phyloP scores from a whole-genome alignment of 2,113 vertebrate species.

The Entomyzon cyanotis region DNA sequence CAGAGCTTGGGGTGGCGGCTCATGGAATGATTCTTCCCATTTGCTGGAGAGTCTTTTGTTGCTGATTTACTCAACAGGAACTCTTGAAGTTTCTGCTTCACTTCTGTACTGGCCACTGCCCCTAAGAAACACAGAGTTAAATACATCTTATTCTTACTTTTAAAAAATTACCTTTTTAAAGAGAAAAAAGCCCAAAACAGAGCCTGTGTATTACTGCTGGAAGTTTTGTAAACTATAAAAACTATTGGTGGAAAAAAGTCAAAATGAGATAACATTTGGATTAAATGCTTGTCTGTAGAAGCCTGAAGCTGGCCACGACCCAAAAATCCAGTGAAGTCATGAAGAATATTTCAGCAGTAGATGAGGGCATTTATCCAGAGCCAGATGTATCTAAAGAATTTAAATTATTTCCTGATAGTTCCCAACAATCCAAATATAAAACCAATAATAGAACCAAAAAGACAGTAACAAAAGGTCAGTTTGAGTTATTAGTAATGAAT shows the following conservation, averaged over 20 bases:
- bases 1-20: constrained; percentile 93
- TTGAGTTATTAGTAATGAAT: background rate
- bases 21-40: constrained; percentile 85
- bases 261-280: constrained; percentile 15
- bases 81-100: constrained; percentile 99
- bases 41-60: constrained; percentile 85
- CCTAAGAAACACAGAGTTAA: constrained; percentile 78
- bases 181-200: background rate
- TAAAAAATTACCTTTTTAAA: background rate
- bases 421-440: background rate
- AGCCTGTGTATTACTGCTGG: background rate
- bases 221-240: background rate
- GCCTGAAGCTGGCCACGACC: background rate
- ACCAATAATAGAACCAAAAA: background rate
- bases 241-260: background rate
- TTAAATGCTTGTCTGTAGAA: background rate
- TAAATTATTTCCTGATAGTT: constrained; percentile 44
- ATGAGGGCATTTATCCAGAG: constrained; percentile 11
- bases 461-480: constrained; percentile 14
- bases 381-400: constrained; percentile 49
- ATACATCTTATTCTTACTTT: background rate
- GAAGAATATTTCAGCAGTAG: constrained; percentile 17
- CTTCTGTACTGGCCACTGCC: constrained; percentile 95
- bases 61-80: constrained; percentile 97
- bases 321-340: constrained; percentile 20